phyloP scores from a whole-genome alignment of 2,113 vertebrate species.

The Eulacestoma nigropectus region DNA sequence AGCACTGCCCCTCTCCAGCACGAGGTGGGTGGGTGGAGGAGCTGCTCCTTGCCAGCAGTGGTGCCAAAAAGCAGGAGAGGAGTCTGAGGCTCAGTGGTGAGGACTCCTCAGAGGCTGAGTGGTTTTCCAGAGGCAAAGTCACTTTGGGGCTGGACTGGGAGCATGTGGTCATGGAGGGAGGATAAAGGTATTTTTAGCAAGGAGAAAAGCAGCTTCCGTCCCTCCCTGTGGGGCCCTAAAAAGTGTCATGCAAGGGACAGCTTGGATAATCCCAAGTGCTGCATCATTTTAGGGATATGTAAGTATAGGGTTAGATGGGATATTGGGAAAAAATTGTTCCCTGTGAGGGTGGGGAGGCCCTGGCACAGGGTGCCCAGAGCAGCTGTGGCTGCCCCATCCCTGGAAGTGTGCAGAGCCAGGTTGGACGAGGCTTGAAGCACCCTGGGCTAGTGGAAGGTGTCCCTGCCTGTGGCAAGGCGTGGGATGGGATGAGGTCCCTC shows the following conservation, averaged over 20 bases:
- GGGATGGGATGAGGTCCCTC: neutral
- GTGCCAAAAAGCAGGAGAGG: neutral
- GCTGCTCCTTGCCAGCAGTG: neutral
- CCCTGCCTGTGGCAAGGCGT: neutral
- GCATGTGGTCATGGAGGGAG: neutral
- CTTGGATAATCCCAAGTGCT: neutral
- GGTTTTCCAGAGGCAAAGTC: conserved; percentile 3
- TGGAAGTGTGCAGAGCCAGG: neutral
- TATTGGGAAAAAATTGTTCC: neutral
- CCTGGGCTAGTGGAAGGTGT: neutral
- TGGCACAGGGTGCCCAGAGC: neutral
- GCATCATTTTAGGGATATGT: neutral
- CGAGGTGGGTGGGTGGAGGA: neutral
- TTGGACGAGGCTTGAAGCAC: accelerated
- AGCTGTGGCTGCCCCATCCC: neutral
- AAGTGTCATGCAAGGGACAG: accelerated
- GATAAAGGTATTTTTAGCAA: neutral
- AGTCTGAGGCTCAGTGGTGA: neutral
- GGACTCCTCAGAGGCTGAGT: neutral
- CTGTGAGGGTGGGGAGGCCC: neutral
- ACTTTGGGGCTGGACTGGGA: neutral
- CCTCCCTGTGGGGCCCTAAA: neutral
- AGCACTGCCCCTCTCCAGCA: neutral
- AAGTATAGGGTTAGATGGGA: neutral
- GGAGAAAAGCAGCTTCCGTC: neutral